Evolutionary conservation across 1,140 invertebrate genomes (phyloP), one percentile per base, ranked within the genome.

Genomic region (Calosoma granatense): DNA sequence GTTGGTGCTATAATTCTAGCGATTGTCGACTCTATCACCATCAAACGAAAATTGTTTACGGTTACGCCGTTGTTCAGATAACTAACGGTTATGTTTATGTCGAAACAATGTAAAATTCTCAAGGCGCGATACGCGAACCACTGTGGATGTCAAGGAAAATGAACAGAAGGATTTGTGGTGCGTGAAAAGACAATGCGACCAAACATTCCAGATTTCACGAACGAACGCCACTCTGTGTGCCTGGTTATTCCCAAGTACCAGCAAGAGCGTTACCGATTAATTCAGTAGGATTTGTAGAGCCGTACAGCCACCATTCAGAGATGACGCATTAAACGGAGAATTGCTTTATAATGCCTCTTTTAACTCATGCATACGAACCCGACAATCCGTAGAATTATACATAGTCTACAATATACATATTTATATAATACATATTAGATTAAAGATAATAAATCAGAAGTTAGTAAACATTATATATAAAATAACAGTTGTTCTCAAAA

Each of bases 61-160:
- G 41, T 47, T 12, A 9, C 41, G 41, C 41, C 41, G 41, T 47
- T 47, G 41, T 17, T 12, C 41, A 17, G 41, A 47, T 47, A 47
- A 47, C 41, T 47, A 47, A 47, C 41, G 41, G 41, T 47, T 47
- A 47, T 47, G 41, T 47, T 47, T 47, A 47, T 47, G 17, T 9
- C 41, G 41, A 17, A 47, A 47, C 41, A 47, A 47, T 47, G 41
- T 47, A 47, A 47, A 47, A 47, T 47, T 47, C 17, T 12, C 41
- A 47, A 47, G 41, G 17, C 41, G 41, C 6, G 3, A 17, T 12
- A 4, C 9, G 41, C 17, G 6, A 12, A n/a, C n/a, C 17, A 17
- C 41, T 47, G 9, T 47, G 41, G 17, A 47, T 47, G 41, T 47
- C 41, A 47, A 47, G 17, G 41, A 17, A 17, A 47, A 47, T 47